Evolutionary conservation across 2,113 vertebrate genomes (phyloP).

Genomic region (Catagonus wagneri): DNA sequence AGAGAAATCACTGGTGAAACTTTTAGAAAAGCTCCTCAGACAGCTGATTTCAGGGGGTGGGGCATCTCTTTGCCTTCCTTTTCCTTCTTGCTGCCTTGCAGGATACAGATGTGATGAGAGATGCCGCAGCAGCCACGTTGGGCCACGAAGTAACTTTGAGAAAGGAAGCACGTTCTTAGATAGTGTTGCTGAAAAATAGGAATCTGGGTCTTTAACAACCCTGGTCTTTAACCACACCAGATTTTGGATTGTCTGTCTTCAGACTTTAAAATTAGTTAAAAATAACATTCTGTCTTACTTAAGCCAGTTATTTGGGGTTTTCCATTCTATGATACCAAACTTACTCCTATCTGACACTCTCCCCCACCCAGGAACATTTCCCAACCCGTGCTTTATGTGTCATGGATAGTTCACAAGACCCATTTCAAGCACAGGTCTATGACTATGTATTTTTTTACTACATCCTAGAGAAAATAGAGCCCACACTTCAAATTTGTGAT

Average conservation of each 20-base stretch:
- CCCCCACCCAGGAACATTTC: neutral
- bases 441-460: slow-evolving; percentile 42
- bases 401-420: neutral
- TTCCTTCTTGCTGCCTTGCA: neutral
- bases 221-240: neutral
- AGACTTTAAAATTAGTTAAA: neutral
- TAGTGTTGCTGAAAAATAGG: neutral
- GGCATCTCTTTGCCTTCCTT: neutral
- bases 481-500: slow-evolving; percentile 25
- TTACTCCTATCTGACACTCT: neutral
- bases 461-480: slow-evolving; percentile 23
- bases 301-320: slow-evolving; percentile 32
- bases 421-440: neutral
- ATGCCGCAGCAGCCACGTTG: neutral
- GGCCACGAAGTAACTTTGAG: neutral
- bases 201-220: neutral
- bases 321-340: neutral
- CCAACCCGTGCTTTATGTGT: neutral
- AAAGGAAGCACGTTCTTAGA: neutral
- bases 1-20: neutral
- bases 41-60: neutral
- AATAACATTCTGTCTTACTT: neutral
- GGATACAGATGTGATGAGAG: neutral
- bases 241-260: neutral
- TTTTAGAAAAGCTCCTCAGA: neutral